Conservation (phyloP, 2,113 vertebrate genomes). For the Cromileptes altivelis region DNA sequence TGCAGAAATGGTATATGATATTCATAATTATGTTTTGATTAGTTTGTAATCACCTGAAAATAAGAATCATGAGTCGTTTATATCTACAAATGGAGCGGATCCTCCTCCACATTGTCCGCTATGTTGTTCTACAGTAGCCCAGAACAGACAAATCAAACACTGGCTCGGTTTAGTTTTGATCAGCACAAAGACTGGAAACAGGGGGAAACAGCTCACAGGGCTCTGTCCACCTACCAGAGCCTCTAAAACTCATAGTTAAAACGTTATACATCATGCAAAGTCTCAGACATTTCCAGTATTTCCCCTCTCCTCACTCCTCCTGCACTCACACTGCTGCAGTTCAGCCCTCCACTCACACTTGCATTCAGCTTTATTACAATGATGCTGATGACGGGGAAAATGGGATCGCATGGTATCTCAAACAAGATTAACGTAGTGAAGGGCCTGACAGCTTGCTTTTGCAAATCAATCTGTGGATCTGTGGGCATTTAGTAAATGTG, state of each 20-base stretch:
- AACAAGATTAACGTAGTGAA: constrained; percentile 48
- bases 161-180: not conserved
- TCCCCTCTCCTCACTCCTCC: constrained; percentile 3
- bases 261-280: not conserved
- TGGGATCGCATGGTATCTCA: constrained; percentile 36
- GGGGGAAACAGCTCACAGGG: not conserved
- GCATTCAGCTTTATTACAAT: constrained; percentile 28
- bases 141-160: no score
- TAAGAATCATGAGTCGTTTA: no score
- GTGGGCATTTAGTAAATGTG: constrained; percentile 4
- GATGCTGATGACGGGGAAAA: constrained; percentile 51
- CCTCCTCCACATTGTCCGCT: no score
- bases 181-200: not conserved
- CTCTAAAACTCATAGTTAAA: not conserved
- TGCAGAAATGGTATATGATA: no score
- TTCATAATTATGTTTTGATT: no score
- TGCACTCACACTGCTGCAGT: constrained; percentile 1
- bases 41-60: no score
- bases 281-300: constrained; percentile 1
- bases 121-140: no score
- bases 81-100: no score
- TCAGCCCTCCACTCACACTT: constrained; percentile 9
- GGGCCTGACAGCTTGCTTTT: constrained; percentile 26
- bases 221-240: not conserved
- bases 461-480: constrained; percentile 12